Base-by-base conservation (phyloP, 1,140 invertebrate genomes). In the Leptopilina boulardi region DNA sequence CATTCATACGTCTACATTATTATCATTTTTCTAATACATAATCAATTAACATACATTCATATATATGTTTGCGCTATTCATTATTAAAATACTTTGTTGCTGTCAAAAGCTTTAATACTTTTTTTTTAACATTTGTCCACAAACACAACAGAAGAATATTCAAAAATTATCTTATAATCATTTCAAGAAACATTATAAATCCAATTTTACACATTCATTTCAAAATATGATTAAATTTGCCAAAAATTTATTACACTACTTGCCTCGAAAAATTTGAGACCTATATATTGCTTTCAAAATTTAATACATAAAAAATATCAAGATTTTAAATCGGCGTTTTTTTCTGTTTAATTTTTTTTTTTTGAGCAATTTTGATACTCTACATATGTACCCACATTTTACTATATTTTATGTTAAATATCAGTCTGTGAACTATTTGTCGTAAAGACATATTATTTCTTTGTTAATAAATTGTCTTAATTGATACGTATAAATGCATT, bases 141-240 rank as follows among this genome's bases (percentile, higher is more conserved):
- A 66, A 66, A 66, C 59, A 66, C 59, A 66, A 66, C 59, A n/a
- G 59, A 23, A 26, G 23, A n/a, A 34, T 34, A 66, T 66, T 30
- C 0, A 66, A 66, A 66, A 23, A 30, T 30, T 30, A 30, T 30
- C 11, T 15, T n/a, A 66, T 34, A 66, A 66, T 30, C 23, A 30
- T n/a, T 59, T 15, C 13, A 15, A 23, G 6, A 15, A 34, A 23
- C 0, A 66, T 30, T 30, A 34, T 23, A 15, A 30, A 23, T 15
- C 30, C 21, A 23, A 66, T 26, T 5, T 51, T 3, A 3, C 47
- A 51, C 13, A 51, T 3, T 18, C 4, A 18, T 51, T 51, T n/a
- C 15, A 38, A 38, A 38, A 8, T 38, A 6, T 38, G 34, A 38
- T 9, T 6, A 38, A 38, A 6, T 38, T 38, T 3, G n/a, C n/a